These are phyloP conservation scores for Agelaius phoeniceus DNA, from an alignment of 2,113 vertebrate genomes.

Conservation along the genomic window DNA sequence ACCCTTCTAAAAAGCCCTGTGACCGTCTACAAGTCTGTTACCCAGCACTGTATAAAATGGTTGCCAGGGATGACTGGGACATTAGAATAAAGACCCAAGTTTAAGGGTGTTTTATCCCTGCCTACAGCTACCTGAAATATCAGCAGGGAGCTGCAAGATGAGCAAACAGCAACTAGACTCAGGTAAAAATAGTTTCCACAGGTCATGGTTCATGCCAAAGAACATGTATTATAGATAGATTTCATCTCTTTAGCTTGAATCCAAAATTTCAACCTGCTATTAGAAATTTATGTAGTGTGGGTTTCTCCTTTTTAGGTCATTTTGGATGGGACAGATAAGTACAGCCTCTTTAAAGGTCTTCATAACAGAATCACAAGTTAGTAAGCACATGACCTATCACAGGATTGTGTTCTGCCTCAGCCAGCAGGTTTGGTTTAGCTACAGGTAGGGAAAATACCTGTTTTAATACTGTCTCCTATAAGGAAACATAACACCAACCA, in stretches of 20 bases:
- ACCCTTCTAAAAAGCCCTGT: neutral
- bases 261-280: neutral
- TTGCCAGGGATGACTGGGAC: neutral
- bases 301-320: neutral
- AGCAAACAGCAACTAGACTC: neutral
- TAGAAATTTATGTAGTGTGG: rapidly evolving
- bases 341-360: neutral
- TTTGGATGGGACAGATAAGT: neutral
- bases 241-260: neutral
- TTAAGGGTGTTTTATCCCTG: neutral
- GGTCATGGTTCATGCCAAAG: neutral
- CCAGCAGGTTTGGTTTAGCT: neutral
- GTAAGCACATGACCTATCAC: rapidly evolving
- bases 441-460: neutral
- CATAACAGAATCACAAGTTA: neutral
- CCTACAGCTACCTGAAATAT: neutral
- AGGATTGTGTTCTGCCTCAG: neutral
- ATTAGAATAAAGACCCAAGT: rapidly evolving
- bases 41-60: neutral
- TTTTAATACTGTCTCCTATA: neutral
- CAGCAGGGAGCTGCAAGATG: neutral
- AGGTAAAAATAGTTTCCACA: neutral
- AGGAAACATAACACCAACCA: neutral
- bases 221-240: neutral
- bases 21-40: rapidly evolving